Evolutionary conservation across 2,113 vertebrate species (phyloP).

Genomic region (Hydrolagus affinis): DNA sequence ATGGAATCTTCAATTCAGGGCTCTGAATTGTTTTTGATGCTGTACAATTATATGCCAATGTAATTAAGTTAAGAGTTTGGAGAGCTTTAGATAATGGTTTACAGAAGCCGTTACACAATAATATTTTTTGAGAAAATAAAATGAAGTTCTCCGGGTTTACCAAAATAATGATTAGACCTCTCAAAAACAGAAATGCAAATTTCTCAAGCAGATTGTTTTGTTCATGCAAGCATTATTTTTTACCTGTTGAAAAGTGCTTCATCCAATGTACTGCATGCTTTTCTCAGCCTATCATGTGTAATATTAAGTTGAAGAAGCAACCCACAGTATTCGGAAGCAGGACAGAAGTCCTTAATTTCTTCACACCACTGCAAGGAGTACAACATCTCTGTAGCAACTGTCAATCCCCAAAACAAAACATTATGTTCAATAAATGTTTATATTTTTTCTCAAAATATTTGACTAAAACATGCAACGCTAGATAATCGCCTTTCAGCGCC

Average conservation of each 20-base stretch:
- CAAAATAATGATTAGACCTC: too few relatives aligned
- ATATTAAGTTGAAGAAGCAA: constrained; percentile 66
- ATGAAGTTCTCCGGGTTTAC: too few relatives aligned
- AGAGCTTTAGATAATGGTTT: too few relatives aligned
- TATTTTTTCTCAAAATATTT: not conserved
- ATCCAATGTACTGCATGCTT: constrained; percentile 41
- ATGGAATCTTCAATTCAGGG: too few relatives aligned
- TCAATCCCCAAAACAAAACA: constrained; percentile 35
- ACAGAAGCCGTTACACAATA: too few relatives aligned
- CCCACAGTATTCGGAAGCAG: constrained; percentile 57
- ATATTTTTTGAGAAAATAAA: too few relatives aligned
- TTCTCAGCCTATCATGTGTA: constrained; percentile 50
- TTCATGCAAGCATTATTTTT: not conserved
- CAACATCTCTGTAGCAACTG: constrained; percentile 72
- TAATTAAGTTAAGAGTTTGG: too few relatives aligned
- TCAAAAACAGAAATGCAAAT: too few relatives aligned
- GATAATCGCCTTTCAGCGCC: too few relatives aligned
- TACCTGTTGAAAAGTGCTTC: constrained; percentile 72
- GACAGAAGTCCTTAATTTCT: constrained; percentile 63
- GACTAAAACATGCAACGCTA: not conserved
- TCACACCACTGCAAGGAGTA: constrained; percentile 88
- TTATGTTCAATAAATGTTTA: not conserved
- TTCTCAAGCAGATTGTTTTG: too few relatives aligned
- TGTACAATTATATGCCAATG: too few relatives aligned
- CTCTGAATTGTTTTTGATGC: too few relatives aligned